Evolutionary conservation across 92 coral and sea anemone species (phyloP).

Genomic region (Zoanthus sociatus): DNA sequence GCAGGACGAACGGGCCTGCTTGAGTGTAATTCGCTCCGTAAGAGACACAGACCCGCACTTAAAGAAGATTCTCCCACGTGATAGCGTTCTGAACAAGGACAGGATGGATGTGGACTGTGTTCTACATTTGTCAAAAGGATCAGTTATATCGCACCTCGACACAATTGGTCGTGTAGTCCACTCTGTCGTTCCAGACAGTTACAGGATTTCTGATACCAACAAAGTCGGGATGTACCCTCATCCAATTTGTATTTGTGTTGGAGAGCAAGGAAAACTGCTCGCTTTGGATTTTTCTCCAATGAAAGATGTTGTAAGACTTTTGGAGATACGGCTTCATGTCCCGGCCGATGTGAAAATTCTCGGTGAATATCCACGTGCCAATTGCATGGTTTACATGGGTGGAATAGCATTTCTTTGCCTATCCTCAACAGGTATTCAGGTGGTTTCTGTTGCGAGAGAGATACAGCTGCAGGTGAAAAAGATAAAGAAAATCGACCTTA

Average conservation of each 20-base stretch:
- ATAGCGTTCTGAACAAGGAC: no score
- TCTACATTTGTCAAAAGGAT: slow-evolving; percentile 43
- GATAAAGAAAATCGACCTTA: slow-evolving; percentile 39
- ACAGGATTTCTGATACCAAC: slow-evolving; percentile 47
- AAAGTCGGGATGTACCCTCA: slow-evolving; percentile 56
- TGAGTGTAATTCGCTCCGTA: no score
- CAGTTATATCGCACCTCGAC: slow-evolving; percentile 37
- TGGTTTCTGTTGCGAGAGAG: slow-evolving; percentile 36
- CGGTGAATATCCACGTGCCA: slow-evolving; percentile 34
- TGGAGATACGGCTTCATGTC: background rate
- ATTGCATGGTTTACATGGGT: slow-evolving; percentile 34
- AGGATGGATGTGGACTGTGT: slow-evolving; percentile 44
- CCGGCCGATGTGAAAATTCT: slow-evolving; percentile 34
- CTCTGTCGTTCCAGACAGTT: slow-evolving; percentile 51
- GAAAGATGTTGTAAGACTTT: background rate
- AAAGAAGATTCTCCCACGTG: no score
- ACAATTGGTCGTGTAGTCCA: slow-evolving; percentile 51
- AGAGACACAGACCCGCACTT: no score
- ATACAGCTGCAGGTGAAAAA: slow-evolving; percentile 43
- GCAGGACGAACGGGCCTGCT: no score
- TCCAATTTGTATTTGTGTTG: slow-evolving; percentile 47
- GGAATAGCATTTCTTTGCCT: slow-evolving; percentile 52
- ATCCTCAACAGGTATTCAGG: slow-evolving; percentile 34
- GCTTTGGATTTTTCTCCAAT: slow-evolving; percentile 59
- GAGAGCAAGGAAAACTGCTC: slow-evolving; percentile 61